Evolutionary conservation across 1,140 invertebrate genomes (phyloP), one percentile per base, ranked within the genome.

Genomic region (Caenorhabditis latens): DNA sequence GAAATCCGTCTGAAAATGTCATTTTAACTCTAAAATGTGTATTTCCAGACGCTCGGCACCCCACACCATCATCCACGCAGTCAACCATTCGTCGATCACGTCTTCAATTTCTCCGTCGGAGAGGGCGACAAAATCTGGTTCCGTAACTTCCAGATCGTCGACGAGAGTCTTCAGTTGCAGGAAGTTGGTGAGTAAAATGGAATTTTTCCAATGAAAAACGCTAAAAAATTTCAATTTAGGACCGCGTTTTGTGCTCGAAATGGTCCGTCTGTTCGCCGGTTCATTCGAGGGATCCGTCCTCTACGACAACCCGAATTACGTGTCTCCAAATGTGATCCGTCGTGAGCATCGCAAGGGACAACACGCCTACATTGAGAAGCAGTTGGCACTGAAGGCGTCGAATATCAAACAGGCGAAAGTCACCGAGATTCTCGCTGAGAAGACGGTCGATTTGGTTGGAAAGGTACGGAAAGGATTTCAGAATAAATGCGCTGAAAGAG

Each of bases 81-180:
- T 93, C 97, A 99, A 93, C 98, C 98, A n/a, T 99, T 99, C 92
- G 95, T 98, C 92, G 98, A 99, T 93, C 97, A 99, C 94, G 96
- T 99, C 0, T 96, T 97, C 90, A 96, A 96, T 24, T 99, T 99
- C 91, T 95, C 95, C 86, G 94, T 97, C 86, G 92, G 98, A 14
- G n/a, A 58, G 21, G 98, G 99, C 92, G 96, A 97, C 87, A 95
- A 96, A 89, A 97, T 99, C 92, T 99, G 98, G 97, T 99, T 99
- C 91, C 94, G 98, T 88, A 99, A 99, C 94, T 99, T 96, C 93
- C 98, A 99, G 94, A 98, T 99, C 90, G 94, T 99, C 32, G 96
- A 97, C 79, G 97, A 99, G 94, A 96, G 97, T 94, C 97, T 96
- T 88, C 96, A 96, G 67, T 94, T 99, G 50, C 95, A 96, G 53